These are phyloP conservation scores for Danio jaintianensis DNA, from an alignment of 2,797 vertebrate genomes.

Conservation along the genomic window DNA sequence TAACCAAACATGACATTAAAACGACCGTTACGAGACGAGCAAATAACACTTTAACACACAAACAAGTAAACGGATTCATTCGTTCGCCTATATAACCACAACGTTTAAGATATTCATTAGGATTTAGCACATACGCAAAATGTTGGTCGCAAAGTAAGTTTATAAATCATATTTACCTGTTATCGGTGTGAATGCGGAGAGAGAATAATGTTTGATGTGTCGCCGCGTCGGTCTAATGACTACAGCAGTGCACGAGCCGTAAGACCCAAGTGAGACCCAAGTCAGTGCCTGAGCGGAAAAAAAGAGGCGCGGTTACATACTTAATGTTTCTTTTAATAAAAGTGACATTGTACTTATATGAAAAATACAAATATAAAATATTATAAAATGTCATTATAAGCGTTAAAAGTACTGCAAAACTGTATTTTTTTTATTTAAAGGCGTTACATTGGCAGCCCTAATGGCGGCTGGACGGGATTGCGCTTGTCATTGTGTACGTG, in stretches of 20 bases:
- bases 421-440: not conserved
- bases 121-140: not conserved
- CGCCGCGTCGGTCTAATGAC: slow-evolving; percentile 11
- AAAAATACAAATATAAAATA: not conserved
- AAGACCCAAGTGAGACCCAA: slow-evolving; percentile 27
- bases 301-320: not conserved
- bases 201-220: not conserved
- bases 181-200: not conserved
- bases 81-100: not conserved
- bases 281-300: slow-evolving; percentile 1
- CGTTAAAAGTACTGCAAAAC: not conserved
- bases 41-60: not conserved
- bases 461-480: not conserved
- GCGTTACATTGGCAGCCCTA: not conserved
- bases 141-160: not conserved
- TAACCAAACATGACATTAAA: not conserved
- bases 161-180: slow-evolving; percentile 22
- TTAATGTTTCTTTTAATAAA: not conserved
- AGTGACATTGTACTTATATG: not conserved
- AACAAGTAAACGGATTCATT: not conserved
- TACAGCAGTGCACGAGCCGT: slow-evolving; percentile 23
- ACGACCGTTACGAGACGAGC: not conserved
- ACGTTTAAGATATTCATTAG: not conserved
- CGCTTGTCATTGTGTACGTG: not conserved
- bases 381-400: not conserved